Evolutionary conservation across 2,888 invertebrate genomes (phyloP), one percentile per base, ranked within the genome.

Genomic region (Oegoconia quadripuncta): DNA sequence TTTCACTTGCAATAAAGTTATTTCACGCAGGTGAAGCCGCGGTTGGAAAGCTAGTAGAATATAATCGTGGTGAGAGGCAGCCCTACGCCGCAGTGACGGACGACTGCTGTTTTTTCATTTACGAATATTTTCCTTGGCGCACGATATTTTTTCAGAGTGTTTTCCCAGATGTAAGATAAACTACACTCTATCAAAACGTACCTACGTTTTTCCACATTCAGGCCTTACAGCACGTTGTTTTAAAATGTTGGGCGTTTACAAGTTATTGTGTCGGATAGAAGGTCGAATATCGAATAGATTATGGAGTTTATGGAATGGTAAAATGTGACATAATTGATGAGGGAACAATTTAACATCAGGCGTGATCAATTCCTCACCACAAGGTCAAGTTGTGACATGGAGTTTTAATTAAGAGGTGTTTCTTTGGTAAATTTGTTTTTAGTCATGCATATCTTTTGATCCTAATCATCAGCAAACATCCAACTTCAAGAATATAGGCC

Each of bases 151-250:
- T 83, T 76, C 79, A 76, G 72, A 52, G 65, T 82, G 80, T 86
- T 87, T 84, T 80, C 76, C 77, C 84, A 83, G 80, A 74, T 78
- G 87, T 79, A 86, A 86, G 79, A 84, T 84, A 87, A 86, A 84
- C 86, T 84, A 82, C 74, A 74, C 76, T 81, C 79, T 79, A 82
- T 83, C 83, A 83, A 80, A 42, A 84, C 71, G 77, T 77, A 59
- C 53, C 52, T 55, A 73, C 75, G 73, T 77, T 76, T 80, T 82
- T 79, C 77, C 71, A 66, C 65, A 64, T 63, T 57, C 52, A 44
- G 44, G 52, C 48, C 53, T 57, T 39, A 40, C 33, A 44, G 36
- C 39, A 26, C 41, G 31, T 41, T 41, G 37, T 40, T 47, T 46
- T 46, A 33, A 46, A 51, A 37, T 45, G n/a, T 43, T 45, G 12